Percentiles rank a stretch among this genome's conserved stretches.
phyloP scores from a whole-genome alignment of 2,888 invertebrate species.

The Nymphalis c-album region DNA sequence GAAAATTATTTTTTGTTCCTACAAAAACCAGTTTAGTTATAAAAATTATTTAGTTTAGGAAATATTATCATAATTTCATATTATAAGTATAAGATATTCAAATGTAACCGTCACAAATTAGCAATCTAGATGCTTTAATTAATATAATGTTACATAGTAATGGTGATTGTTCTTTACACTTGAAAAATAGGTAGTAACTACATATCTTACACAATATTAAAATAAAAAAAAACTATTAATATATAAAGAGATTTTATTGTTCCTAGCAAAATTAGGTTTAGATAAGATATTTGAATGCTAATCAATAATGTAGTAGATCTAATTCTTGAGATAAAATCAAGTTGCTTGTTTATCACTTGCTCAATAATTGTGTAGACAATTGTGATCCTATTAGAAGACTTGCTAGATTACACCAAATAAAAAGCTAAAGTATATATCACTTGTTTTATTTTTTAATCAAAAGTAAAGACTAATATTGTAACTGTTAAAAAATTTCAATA shows the following conservation, averaged over 20 bases:
- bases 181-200: neutral
- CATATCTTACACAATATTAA: constrained; percentile 10
- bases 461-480: neutral
- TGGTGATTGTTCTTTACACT: neutral
- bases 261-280: constrained; percentile 4
- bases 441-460: neutral
- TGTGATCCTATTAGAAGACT: neutral
- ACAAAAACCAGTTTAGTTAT: too few relatives aligned
- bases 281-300: neutral
- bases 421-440: neutral
- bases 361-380: constrained; percentile 6
- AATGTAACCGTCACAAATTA: constrained; percentile 9
- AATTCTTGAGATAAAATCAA: neutral
- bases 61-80: neutral
- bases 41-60: too few relatives aligned
- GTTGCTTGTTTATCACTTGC: constrained; percentile 3
- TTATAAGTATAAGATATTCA: neutral
- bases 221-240: neutral
- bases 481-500: too few relatives aligned
- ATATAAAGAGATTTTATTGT: constrained; percentile 1
- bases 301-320: neutral
- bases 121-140: constrained; percentile 15
- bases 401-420: constrained; percentile 8
- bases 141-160: constrained; percentile 1
- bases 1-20: too few relatives aligned